Conservation (phyloP, 1,140 invertebrate genomes). For the Bilobella aurantiaca region DNA sequence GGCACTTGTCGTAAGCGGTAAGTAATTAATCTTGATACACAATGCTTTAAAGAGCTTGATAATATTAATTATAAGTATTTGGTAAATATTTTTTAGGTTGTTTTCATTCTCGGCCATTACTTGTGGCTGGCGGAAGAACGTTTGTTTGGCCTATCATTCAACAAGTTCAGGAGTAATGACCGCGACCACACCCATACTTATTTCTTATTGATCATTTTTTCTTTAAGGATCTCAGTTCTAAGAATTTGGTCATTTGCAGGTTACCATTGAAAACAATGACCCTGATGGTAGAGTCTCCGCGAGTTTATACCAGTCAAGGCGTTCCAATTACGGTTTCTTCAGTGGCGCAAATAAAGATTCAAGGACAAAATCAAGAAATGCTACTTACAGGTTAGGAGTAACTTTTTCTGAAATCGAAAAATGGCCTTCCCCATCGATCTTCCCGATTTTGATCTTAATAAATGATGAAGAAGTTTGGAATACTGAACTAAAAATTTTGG, state of each 20-base stretch:
- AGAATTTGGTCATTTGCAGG: no score
- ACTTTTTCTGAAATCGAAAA: slow-evolving; percentile 71
- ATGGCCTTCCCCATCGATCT: no score
- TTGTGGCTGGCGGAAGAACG: slow-evolving; percentile 87
- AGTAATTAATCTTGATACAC: slow-evolving; percentile 37
- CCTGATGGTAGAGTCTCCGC: slow-evolving; percentile 77
- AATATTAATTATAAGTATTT: no score
- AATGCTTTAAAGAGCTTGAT: no score
- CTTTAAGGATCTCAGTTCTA: no score
- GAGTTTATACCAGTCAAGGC: slow-evolving; percentile 73
- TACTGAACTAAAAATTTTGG: no score
- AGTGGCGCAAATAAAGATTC: slow-evolving; percentile 95
- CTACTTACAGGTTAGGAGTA: slow-evolving; percentile 90
- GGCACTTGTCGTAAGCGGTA: slow-evolving; percentile 92
- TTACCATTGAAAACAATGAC: slow-evolving; percentile 96
- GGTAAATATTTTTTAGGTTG: slow-evolving; percentile 54
- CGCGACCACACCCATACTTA: background rate
- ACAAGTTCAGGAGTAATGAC: slow-evolving; percentile 73
- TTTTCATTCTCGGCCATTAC: slow-evolving; percentile 75
- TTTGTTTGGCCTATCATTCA: slow-evolving; percentile 95
- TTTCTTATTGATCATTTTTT: slow-evolving; percentile 11
- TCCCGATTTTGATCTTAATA: no score
- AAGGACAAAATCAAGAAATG: slow-evolving; percentile 96
- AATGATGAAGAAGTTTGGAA: no score
- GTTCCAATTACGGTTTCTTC: slow-evolving; percentile 95